Evolutionary conservation across 2,113 vertebrate genomes (phyloP), one percentile per base, ranked within the genome.

Genomic region (Microcebus lehilahytsara): DNA sequence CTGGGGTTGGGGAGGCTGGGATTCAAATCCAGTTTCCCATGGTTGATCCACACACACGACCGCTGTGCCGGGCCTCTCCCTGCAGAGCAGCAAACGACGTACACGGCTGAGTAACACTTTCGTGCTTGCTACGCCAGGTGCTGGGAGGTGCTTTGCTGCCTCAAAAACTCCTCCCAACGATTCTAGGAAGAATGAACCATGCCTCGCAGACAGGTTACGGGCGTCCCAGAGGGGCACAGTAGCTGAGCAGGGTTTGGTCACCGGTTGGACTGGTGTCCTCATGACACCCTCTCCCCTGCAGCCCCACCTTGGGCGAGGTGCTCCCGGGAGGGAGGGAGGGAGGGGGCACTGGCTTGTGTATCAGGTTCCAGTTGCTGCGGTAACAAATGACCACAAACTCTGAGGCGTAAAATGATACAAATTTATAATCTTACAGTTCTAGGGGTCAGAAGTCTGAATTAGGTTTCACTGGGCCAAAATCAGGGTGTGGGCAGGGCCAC

Each of bases 61-160:
- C 5, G 0, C 0, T 0, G 42, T 1, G 85, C 32, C 66, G 25
- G 64, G 62, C 19, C 4, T 58, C 62, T 60, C 62, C 37, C 42
- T 5, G 81, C 13, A n/a, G 58, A 89, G 90, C 58, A 8, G 23
- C 17, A 22, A 32, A 22, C 17, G 0, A 6, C 1, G 11, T 0
- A 4, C 14, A n/a, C 0, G 1, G 10, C 74, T 17, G 1, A n/a
- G 0, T 14, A 6, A 13, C 8, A 2, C 3, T 46, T 91, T 62
- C 0, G 6, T 0, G 14, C n/a, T 53, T 19, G 9, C 34, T 0
- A 8, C 9, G 37, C 67, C 53, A 23, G 87, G 51, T 64, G 51
- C 66, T 19, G 32, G 78, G 46, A 25, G 89, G 72, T 16, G 37
- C 32, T 46, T 40, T 9, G 6, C 0, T 11, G 9, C 12, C 23